phyloP scores from a whole-genome alignment of 2,113 vertebrate genomes.

The Hemiprocne comata region DNA sequence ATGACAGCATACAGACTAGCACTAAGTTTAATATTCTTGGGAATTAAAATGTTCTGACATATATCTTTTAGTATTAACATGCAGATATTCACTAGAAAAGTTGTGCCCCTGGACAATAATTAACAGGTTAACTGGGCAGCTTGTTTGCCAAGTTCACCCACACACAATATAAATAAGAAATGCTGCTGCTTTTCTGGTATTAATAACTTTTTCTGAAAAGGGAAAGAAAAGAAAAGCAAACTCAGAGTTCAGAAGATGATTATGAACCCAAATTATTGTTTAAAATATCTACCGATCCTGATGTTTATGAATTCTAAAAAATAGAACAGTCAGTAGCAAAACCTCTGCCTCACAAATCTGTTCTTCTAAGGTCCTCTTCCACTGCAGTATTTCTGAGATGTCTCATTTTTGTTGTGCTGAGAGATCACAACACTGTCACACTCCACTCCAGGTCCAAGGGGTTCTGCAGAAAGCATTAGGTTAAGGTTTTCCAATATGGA shows the following conservation, averaged over 20 bases:
- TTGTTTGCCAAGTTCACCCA: background rate
- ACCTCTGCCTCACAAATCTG: background rate
- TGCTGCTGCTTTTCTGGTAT: background rate
- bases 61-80: background rate
- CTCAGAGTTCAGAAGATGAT: background rate
- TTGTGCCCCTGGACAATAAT: background rate
- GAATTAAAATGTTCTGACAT: slow-evolving; percentile 4
- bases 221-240: background rate
- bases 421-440: background rate
- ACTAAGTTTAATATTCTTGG: background rate
- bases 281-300: background rate
- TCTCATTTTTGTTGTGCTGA: background rate
- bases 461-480: background rate
- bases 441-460: background rate
- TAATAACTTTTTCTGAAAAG: background rate
- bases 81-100: background rate
- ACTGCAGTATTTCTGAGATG: background rate
- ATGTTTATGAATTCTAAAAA: background rate
- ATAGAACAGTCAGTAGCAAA: background rate
- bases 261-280: background rate
- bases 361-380: background rate
- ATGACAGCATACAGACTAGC: background rate
- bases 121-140: background rate
- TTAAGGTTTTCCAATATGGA: background rate
- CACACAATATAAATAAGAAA: background rate